Evolutionary conservation across 2,888 invertebrate species (phyloP).

Genomic region (Encarsia formosa): DNA sequence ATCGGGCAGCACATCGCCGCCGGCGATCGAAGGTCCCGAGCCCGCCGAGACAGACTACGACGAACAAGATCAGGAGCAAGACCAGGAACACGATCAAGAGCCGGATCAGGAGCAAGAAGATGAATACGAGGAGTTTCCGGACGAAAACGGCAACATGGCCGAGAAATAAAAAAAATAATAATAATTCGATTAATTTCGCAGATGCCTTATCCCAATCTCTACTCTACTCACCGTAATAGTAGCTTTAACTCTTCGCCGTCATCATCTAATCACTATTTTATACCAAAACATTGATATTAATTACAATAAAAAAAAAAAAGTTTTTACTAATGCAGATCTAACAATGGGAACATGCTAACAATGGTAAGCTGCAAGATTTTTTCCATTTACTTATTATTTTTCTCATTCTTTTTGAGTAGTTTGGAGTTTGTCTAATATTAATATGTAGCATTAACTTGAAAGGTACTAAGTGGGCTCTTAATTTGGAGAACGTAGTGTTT

Average conservation of each 20-base stretch:
- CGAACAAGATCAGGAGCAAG: slow-evolving; percentile 57
- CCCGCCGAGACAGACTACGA: slow-evolving; percentile 59
- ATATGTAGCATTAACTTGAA: too few relatives aligned
- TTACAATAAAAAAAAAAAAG: slow-evolving; percentile 1
- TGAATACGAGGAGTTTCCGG: slow-evolving; percentile 60
- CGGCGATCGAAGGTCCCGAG: slow-evolving; percentile 57
- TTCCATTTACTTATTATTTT: too few relatives aligned
- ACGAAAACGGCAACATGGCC: slow-evolving; percentile 48
- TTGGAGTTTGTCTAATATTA: too few relatives aligned
- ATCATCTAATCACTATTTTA: neutral
- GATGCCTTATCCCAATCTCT: slow-evolving; percentile 21
- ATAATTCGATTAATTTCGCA: slow-evolving; percentile 11
- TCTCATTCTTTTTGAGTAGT: too few relatives aligned
- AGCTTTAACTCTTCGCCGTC: slow-evolving; percentile 5
- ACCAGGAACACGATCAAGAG: slow-evolving; percentile 57
- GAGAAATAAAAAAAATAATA: slow-evolving; percentile 45
- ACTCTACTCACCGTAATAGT: slow-evolving; percentile 5
- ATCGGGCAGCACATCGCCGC: slow-evolving; percentile 50
- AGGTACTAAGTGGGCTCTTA: too few relatives aligned
- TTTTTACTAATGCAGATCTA: slow-evolving; percentile 17
- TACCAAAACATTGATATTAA: slow-evolving; percentile 2
- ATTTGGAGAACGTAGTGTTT: too few relatives aligned
- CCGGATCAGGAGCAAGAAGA: slow-evolving; percentile 57
- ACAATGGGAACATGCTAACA: slow-evolving; percentile 14
- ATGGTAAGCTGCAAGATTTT: slow-evolving; percentile 23